Base-by-base conservation (phyloP, 2,888 invertebrate genomes). In the Lomographa bimaculata region DNA sequence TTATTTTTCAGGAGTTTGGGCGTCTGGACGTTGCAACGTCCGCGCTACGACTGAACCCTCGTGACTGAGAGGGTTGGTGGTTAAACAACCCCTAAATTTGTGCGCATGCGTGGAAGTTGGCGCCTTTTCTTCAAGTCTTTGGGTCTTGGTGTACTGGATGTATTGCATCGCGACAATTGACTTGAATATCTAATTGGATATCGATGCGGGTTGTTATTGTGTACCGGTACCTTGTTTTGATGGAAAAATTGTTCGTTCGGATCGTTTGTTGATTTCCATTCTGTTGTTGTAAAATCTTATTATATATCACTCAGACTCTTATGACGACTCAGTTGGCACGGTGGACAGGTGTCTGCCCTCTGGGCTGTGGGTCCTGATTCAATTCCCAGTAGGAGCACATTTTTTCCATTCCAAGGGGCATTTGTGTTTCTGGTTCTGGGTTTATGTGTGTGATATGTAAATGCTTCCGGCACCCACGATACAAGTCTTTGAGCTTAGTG, bases 81-180 rank as follows among this genome's bases (percentile, higher is more conserved):
- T 26, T 14, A 18, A 23, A 14, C 25, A n/a, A n/a, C n/a, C n/a
- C n/a, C n/a, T n/a, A n/a, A n/a, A n/a, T n/a, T 17, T 6, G 7
- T 27, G 24, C 53, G 49, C 55, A 56, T 53, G 53, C 53, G 53
- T 61, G 9, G 30, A 60, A 65, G 45, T 87, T 87, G 78, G 82
- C 87, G 87, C 87, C 84, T 78, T 89, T 89, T 87, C 83, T 82
- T 80, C 67, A 71, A 70, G 76, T 67, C 71, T n/a, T n/a, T n/a
- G n/a, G n/a, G n/a, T n/a, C n/a, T n/a, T n/a, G n/a, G n/a, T n/a
- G n/a, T n/a, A n/a, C 71, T 71, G 51, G 73, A 70, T 68, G 76
- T 82, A 84, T 82, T 81, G 69, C 79, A 70, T 68, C 58, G 64
- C 74, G 76, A 78, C 81, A 83, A 84, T 86, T 86, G 80, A 82